A percentile compares a stretch with the other conserved stretches of the same genome.
phyloP scores from a whole-genome alignment of 2,797 vertebrate genomes.

The Cossypha dichroa region DNA sequence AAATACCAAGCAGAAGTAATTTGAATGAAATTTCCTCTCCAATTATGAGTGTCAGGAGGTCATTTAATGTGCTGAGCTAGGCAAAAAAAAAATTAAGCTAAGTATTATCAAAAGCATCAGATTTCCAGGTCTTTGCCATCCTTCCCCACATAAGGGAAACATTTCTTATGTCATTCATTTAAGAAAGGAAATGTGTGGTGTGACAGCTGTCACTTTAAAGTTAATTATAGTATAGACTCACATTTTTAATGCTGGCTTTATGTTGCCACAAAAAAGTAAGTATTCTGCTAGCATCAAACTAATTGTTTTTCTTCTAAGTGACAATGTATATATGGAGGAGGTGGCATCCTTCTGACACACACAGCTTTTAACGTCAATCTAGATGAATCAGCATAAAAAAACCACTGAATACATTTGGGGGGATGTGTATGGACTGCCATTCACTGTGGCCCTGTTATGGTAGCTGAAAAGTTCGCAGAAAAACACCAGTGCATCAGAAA shows the following conservation, averaged over 20 bases:
- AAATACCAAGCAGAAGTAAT: constrained; percentile 23
- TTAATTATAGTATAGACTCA: constrained; percentile 7
- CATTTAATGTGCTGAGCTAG: not conserved
- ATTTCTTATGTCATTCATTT: not conserved
- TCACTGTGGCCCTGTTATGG: not conserved
- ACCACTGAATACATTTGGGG: not conserved
- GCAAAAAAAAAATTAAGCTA: not conserved
- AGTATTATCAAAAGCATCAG: constrained; percentile 5
- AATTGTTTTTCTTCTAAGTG: constrained; percentile 26
- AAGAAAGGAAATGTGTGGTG: not conserved
- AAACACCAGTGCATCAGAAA: not conserved
- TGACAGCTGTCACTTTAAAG: constrained; percentile 47
- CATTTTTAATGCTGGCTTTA: constrained; percentile 23
- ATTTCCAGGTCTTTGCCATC: not conserved
- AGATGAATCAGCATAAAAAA: not conserved
- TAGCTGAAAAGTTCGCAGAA: not conserved
- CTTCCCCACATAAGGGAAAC: not conserved
- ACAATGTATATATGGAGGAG: constrained; percentile 1
- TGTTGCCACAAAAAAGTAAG: not conserved
- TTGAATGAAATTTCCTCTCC: constrained; percentile 24
- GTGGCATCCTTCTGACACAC: not conserved
- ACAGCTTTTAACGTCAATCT: constrained; percentile 21
- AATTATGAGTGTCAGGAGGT: not conserved
- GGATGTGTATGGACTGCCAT: not conserved
- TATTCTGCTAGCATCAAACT: not conserved